Percentiles rank a stretch among this genome's conserved stretches.
Conservation (phyloP, 2,113 vertebrate genomes). For the Spea bombifrons region DNA sequence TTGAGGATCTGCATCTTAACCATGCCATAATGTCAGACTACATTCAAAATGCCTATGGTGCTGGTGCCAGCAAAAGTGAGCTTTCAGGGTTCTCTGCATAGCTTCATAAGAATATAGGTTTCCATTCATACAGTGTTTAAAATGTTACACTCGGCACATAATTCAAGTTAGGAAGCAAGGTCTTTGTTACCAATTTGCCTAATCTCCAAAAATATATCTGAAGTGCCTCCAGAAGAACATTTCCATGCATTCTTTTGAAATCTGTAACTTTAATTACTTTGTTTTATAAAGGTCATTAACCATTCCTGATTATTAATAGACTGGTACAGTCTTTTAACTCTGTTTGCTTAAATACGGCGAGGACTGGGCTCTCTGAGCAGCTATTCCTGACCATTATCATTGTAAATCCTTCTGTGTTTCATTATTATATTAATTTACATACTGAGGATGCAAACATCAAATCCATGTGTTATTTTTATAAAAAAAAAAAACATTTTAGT, state of each 20-base stretch:
- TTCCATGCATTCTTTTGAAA: constrained; percentile 61
- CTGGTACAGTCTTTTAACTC: constrained; percentile 59
- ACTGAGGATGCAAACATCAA: constrained; percentile 45
- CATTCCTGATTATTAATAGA: constrained; percentile 57
- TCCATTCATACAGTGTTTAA: background rate
- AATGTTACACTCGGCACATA: background rate
- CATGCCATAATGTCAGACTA: too few species aligned
- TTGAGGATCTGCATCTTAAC: too few species aligned
- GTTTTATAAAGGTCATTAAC: constrained; percentile 62
- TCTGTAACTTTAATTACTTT: constrained; percentile 61
- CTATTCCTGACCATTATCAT: constrained; percentile 60
- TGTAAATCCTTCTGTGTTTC: constrained; percentile 64
- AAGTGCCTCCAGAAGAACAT: constrained; percentile 55
- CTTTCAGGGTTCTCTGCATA: too few species aligned
- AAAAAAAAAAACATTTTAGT: background rate
- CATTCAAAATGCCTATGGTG: too few species aligned
- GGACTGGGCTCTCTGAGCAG: constrained; percentile 55
- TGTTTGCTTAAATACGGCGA: constrained; percentile 58
- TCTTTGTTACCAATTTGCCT: constrained; percentile 15
- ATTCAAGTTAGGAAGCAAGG: background rate
- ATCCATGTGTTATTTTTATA: constrained; percentile 27
- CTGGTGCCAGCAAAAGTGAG: too few species aligned
- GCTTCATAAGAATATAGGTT: too few species aligned
- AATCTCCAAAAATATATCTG: constrained; percentile 55
- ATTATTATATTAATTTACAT: constrained; percentile 63